A percentile compares a stretch with the other conserved stretches of the same genome.
These are phyloP conservation scores for Bombus terrestris DNA, from an alignment of 1,140 invertebrate genomes.

Conservation along the genomic window DNA sequence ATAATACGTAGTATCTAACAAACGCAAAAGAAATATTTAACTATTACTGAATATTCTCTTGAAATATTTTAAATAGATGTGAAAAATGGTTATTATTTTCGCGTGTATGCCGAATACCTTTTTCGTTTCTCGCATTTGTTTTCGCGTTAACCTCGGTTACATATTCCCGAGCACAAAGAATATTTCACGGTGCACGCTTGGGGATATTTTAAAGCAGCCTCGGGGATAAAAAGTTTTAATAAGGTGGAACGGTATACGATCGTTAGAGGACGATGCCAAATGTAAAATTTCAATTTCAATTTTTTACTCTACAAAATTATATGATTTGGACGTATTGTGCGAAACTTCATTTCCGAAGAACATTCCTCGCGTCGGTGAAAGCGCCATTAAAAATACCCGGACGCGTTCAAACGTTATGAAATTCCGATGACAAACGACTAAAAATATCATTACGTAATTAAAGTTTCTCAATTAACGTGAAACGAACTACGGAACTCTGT, in stretches of 20 bases:
- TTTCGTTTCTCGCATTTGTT: neutral
- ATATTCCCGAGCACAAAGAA: neutral
- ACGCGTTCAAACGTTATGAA: neutral
- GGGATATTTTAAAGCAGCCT: slow-evolving; percentile 14
- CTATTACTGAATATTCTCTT: neutral
- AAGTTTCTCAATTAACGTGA: neutral
- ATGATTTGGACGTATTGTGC: neutral
- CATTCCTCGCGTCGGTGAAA: neutral
- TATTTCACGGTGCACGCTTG: neutral
- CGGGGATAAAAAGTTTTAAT: slow-evolving; percentile 5
- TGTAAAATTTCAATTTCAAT: slow-evolving; percentile 15
- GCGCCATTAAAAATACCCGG: neutral
- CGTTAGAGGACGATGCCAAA: neutral
- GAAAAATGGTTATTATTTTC: neutral
- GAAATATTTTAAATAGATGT: neutral
- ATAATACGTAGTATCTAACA: neutral
- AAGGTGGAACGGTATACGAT: slow-evolving; percentile 11
- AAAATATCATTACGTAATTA: slow-evolving; percentile 1
- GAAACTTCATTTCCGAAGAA: neutral
- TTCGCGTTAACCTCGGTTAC: neutral
- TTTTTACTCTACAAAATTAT: neutral
- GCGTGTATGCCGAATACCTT: neutral
- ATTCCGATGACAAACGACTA: neutral
- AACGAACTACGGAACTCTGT: neutral
- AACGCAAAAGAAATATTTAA: neutral